Evolutionary conservation across 2,797 vertebrate genomes (phyloP).

Genomic region (Capromys pilorides): DNA sequence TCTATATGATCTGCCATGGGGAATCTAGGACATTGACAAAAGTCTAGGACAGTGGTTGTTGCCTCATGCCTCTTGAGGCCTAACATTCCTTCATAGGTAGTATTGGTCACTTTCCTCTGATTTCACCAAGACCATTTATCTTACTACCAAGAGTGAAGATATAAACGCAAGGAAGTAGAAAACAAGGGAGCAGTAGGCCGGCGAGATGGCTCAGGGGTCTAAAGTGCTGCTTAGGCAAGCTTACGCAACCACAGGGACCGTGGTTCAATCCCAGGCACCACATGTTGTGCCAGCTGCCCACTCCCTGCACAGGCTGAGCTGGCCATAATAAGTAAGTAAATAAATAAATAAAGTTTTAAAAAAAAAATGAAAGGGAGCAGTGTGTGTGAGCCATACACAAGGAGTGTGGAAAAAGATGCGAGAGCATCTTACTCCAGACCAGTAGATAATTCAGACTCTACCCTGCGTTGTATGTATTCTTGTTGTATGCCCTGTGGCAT

Average conservation of each 20-base stretch:
- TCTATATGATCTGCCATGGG: not conserved
- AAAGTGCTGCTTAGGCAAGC: no score
- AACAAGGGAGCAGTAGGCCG: no score
- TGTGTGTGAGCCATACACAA: not conserved
- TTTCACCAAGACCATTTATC: conserved; percentile 34
- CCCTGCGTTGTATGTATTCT: not conserved
- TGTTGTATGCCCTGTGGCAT: not conserved
- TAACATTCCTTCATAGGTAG: not conserved
- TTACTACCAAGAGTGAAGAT: conserved; percentile 1
- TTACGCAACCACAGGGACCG: no score
- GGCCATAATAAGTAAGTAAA: no score
- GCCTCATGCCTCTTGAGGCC: not conserved
- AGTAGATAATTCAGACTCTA: not conserved
- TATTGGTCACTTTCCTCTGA: not conserved
- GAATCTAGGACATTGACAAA: not conserved
- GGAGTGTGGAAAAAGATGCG: conserved; percentile 7
- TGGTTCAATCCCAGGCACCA: no score
- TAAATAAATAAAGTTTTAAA: no score
- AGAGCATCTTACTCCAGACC: conserved; percentile 25
- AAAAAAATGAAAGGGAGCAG: not conserved
- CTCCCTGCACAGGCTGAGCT: no score
- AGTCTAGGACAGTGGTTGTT: conserved; percentile 15
- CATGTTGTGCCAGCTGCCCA: no score
- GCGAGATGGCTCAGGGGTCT: no score
- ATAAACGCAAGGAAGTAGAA: not conserved